Evolutionary conservation across 2,888 invertebrate genomes (phyloP), one percentile per base, ranked within the genome.

Genomic region (Synergus itoensis): DNA sequence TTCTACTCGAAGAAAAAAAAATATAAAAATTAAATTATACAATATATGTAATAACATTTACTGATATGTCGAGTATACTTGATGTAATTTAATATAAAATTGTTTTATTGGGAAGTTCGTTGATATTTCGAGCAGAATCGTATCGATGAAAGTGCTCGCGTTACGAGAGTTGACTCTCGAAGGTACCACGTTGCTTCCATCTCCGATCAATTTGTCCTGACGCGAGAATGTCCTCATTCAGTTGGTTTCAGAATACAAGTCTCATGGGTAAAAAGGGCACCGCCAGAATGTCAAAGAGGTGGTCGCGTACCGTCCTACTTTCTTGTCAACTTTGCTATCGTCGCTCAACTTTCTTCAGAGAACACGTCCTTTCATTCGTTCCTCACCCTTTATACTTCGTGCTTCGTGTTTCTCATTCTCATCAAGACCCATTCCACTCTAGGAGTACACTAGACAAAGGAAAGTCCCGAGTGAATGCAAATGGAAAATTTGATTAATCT

Each of bases 381-480:
- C 79, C 65, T 77, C 60, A n/a, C 43, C 69, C 63, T 63, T 80
- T 73, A 43, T 77, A 45, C 77, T 65, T 69, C 75, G 64, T 80
- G 78, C 63, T 60, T 73, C 73, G 73, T 73, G 73, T 60, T 79
- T 78, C 63, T 80, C 76, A 78, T 79, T 75, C 78, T 79, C 78
- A 48, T 79, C 65, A 67, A 69, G 75, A 53, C 60, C 63, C 14
- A 76, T 64, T 48, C 18, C 76, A 45, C 78, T 57, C 80, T 67
- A 67, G 64, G 77, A 65, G 77, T 53, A 36, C 16, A 53, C 73
- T 78, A 79, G 79, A 80, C 79, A 78, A 81, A 81, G 78, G 48
- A 79, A 45, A 60, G 64, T 48, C 79, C 41, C 64, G 63, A 43
- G 77, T 63, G 76, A 82, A 82, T 81, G 82, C 81, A 82, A 82